Conservation (phyloP, 35 echinoderm and acorn worm genomes). For the Patiria miniata region DNA sequence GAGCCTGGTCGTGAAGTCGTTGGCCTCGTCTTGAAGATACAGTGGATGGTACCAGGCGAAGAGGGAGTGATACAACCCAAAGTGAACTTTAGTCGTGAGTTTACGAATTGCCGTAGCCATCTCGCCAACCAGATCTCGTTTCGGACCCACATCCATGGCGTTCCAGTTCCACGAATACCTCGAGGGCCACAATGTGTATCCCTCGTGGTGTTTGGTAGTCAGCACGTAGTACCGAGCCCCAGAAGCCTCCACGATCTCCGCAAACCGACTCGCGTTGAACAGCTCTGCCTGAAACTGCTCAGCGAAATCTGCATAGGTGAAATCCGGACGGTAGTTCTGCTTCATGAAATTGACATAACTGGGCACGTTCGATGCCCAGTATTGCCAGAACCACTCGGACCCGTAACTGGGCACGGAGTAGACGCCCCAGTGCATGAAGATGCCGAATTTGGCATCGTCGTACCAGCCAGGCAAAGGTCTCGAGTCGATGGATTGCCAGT, state of each 20-base stretch:
- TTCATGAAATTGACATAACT: conserved; percentile 61
- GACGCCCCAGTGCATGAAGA: conserved; percentile 98
- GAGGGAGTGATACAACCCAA: conserved; percentile 84
- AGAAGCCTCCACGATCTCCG: conserved; percentile 51
- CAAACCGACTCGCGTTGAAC: conserved; percentile 49
- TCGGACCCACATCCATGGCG: conserved; percentile 86
- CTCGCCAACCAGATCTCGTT: conserved; percentile 75
- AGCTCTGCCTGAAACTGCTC: conserved; percentile 46
- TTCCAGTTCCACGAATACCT: conserved; percentile 99
- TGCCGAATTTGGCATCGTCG: conserved; percentile 95
- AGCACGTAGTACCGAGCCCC: conserved; percentile 76
- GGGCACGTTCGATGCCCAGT: conserved; percentile 34
- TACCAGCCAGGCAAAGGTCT: conserved; percentile 86
- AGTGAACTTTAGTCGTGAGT: conserved; percentile 47
- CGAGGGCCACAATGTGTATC: conserved; percentile 86
- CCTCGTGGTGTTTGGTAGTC: conserved; percentile 95
- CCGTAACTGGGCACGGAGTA: conserved; percentile 88
- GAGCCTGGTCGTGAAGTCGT: conserved; percentile 49
- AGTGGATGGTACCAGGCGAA: conserved; percentile 81
- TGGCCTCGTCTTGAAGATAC: conserved; percentile 59
- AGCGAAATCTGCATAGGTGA: conserved; percentile 67
- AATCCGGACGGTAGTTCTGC: conserved; percentile 64
- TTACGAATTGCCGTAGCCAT: conserved; percentile 59
- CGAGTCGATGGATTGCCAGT: conserved; percentile 86
- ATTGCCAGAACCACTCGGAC: conserved; percentile 91